A percentile compares a stretch with the other conserved stretches of the same genome.
These are phyloP conservation scores for Atlantisia rogersi DNA, from an alignment of 2,113 vertebrate genomes.

Conservation along the genomic window DNA sequence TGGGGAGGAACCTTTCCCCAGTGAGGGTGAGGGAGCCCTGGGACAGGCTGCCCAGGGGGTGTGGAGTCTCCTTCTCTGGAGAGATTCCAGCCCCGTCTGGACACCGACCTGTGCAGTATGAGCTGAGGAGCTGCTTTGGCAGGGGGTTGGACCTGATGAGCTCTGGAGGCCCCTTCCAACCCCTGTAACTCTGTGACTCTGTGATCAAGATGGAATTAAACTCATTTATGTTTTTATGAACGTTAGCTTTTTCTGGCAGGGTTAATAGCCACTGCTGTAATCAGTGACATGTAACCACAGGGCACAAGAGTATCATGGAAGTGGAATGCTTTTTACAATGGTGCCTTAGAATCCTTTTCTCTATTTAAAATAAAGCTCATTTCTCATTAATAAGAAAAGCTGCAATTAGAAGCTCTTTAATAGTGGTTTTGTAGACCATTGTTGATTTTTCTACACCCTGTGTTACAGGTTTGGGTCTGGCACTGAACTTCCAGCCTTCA, in stretches of 20 bases:
- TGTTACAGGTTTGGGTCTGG: constrained; percentile 88
- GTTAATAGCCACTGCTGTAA: neutral
- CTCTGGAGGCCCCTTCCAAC: too few species aligned
- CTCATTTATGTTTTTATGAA: neutral
- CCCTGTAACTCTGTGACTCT: too few species aligned
- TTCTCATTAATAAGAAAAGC: neutral
- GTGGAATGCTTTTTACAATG: neutral
- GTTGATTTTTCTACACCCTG: neutral
- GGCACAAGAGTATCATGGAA: neutral
- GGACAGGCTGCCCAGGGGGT: too few species aligned
- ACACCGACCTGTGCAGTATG: too few species aligned
- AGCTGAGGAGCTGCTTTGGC: too few species aligned
- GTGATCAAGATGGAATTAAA: neutral
- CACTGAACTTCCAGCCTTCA: constrained; percentile 95
- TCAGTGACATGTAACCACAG: neutral
- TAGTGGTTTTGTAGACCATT: neutral
- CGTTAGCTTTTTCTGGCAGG: neutral
- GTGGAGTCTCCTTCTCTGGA: too few species aligned
- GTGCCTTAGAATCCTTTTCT: neutral
- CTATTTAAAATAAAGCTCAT: neutral
- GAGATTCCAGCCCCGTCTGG: too few species aligned
- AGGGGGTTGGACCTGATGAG: too few species aligned
- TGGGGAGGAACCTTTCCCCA: too few species aligned
- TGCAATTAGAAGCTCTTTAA: neutral
- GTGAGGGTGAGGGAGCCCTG: too few species aligned